Base-by-base conservation (phyloP, 2,797 vertebrate genomes). In the Malacoctenus gilli region DNA sequence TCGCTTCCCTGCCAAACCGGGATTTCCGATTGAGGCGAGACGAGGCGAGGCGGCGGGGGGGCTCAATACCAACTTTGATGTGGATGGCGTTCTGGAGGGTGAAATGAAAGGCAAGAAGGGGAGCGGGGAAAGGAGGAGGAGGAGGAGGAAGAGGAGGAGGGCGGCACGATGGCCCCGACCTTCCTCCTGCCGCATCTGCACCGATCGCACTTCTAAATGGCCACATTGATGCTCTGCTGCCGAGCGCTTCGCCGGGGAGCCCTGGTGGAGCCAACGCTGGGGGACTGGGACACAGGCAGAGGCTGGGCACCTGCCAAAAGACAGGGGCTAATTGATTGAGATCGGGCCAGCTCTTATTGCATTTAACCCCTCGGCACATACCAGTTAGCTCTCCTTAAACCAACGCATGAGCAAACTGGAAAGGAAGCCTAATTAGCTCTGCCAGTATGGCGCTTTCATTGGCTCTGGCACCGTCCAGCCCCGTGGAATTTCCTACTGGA, bases 11-110 rank as follows among this genome's bases (percentile, higher is more conserved):
- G 86, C 87, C 87, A 89, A 84, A 87, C 83, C 88, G 18, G 88
- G 82, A 85, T 87, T 88, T 91, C 87, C 85, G 87, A 87, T 85
- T 56, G 42, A 80, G 83, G 83, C n/a, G n/a, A n/a, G n/a, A n/a
- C n/a, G n/a, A n/a, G n/a, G n/a, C n/a, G n/a, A n/a, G n/a, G n/a
- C n/a, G n/a, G n/a, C 62, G 74, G 64, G 83, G 82, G 65, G 74
- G 65, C 79, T 90, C 87, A 89, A 85, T 87, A 73, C 75, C 68
- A 84, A 85, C 87, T 89, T 90, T 90, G 87, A 90, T 90, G 86
- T 89, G 85, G 77, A 85, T 42, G 42, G 60, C 72, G 59, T 80
- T 71, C 72, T 76, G 72, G 77, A 77, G 79, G 72, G 79, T 68
- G 68, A 75, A 85, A 73, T 79, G 83, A 89, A 84, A 80, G 76